A percentile compares a stretch with the other conserved stretches of the same genome.
Conservation (phyloP, 2,888 invertebrate species). For the Lasioglossum vierecki region DNA sequence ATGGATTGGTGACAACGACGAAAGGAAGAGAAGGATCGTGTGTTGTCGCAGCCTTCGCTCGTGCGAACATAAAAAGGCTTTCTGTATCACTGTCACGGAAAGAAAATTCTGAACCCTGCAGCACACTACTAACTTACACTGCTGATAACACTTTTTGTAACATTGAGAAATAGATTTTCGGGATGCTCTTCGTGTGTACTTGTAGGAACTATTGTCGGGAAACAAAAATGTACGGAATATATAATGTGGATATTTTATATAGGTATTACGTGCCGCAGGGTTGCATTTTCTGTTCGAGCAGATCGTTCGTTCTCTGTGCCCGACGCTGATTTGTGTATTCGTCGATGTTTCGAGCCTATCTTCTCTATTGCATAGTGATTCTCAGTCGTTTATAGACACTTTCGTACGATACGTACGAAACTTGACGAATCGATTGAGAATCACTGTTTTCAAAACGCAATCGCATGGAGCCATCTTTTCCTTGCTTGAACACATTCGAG, state of each 20-base stretch:
- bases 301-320: neutral
- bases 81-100: constrained; percentile 45
- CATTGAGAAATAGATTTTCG: constrained; percentile 10
- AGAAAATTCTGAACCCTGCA: constrained; percentile 5
- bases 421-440: neutral
- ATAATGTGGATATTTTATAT: constrained; percentile 10
- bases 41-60: neutral
- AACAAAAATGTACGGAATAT: neutral
- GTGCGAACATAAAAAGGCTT: neutral
- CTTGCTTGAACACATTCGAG: neutral
- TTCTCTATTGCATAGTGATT: neutral
- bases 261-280: constrained; percentile 7
- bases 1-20: neutral
- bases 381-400: too few relatives aligned
- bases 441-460: neutral
- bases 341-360: neutral
- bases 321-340: neutral
- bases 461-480: neutral
- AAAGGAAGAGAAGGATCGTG: neutral
- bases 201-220: neutral
- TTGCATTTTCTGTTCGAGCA: neutral
- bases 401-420: neutral
- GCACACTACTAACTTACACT: constrained; percentile 16
- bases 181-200: neutral
- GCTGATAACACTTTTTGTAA: constrained; percentile 9